Evolutionary conservation across 2,888 invertebrate genomes (phyloP).

Genomic region (Ophion slaviceki): DNA sequence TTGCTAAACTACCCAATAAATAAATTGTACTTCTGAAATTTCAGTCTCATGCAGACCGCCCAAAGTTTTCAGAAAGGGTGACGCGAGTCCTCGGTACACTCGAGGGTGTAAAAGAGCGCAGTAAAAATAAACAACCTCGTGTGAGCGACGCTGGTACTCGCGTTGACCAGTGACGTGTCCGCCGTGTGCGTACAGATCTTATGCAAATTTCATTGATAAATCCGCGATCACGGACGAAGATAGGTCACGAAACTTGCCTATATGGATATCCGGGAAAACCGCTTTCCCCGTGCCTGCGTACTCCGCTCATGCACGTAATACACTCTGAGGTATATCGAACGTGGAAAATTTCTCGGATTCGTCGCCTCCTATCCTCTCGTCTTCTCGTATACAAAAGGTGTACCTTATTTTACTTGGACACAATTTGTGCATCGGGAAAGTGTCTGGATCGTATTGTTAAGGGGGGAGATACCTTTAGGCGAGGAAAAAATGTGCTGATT

Average conservation of each 20-base stretch:
- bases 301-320: constrained; percentile 3
- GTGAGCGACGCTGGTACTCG: constrained; percentile 47
- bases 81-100: constrained; percentile 29
- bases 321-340: neutral
- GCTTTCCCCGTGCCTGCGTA: constrained; percentile 29
- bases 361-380: too few relatives aligned
- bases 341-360: neutral
- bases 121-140: constrained; percentile 36
- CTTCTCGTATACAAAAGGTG: too few relatives aligned
- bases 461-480: too few relatives aligned
- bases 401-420: too few relatives aligned
- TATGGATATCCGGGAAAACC: constrained; percentile 52
- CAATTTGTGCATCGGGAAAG: neutral
- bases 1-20: neutral
- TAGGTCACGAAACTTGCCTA: constrained; percentile 65
- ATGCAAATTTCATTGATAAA: constrained; percentile 83
- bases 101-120: constrained; percentile 53
- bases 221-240: constrained; percentile 78
- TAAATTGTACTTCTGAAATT: neutral
- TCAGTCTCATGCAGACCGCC: neutral
- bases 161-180: constrained; percentile 42
- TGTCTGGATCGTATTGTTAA: neutral
- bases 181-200: constrained; percentile 80
- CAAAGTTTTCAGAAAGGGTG: neutral
- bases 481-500: too few relatives aligned